Evolutionary conservation across 2,888 invertebrate genomes (phyloP), one percentile per base, ranked within the genome.

Genomic region (Gymnosoma rotundatum): DNA sequence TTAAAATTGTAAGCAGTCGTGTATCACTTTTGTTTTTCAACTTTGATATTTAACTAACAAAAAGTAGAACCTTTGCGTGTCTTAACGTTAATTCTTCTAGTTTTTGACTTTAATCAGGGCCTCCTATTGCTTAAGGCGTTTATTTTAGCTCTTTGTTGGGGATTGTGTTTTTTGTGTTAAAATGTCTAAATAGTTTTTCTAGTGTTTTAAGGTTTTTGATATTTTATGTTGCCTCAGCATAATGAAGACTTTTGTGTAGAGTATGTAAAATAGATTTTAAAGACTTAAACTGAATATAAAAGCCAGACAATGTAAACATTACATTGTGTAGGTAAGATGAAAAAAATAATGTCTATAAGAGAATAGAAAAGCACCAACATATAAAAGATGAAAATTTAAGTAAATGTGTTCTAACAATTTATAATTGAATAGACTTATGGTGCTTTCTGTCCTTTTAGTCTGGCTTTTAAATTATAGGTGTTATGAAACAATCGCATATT

Each of bases 41-140:
- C 45, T 18, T 54, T 32, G n/a, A 58, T 50, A 42, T 42, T 42
- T 21, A 60, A 21, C 7, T 16, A 66, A 64, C 18, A 48, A n/a
- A 69, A 54, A 56, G 0, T 20, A n/a, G 25, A 36, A 58, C 50
- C 64, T 52, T 79, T 60, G 73, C 79, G 45, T 67, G 79, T 60
- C 45, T 58, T 45, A 52, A 45, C 7, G 32, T 67, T 54, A 12
- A 42, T 42, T 36, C 10, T 60, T 60, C 54, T 52, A 66, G 42
- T 52, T 61, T 66, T 76, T 60, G n/a, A 50, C 58, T 76, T 66
- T 21, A 73, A 79, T 60, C 20, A 60, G 56, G 25, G 56, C 21
- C 56, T 60, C 16, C 36, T 56, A 36, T 72, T 8, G 66, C 50
- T 60, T 14, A 32, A 25, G 45, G 16, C 50, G 50, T 73, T 67